phyloP scores from a whole-genome alignment of 2,888 invertebrate genomes.

The Dromius quadrimaculatus region DNA sequence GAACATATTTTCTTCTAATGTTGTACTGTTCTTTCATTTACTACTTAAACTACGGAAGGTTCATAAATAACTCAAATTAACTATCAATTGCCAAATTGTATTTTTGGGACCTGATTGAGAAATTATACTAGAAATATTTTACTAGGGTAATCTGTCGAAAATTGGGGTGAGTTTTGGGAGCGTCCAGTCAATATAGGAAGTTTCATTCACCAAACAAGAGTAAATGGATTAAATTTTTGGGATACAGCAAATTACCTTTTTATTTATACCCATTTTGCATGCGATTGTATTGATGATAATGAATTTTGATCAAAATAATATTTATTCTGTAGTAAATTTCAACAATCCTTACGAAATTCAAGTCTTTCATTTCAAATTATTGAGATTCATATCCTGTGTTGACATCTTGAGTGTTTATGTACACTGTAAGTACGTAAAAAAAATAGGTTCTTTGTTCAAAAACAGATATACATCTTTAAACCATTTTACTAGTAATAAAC shows the following conservation, averaged over 20 bases:
- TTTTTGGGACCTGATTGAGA: slow-evolving; percentile 12
- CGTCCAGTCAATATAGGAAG: slow-evolving; percentile 26
- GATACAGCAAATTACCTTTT: slow-evolving; percentile 15
- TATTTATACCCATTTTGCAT: slow-evolving; percentile 4
- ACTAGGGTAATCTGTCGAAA: background rate
- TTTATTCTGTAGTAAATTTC: no score
- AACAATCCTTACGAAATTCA: no score
- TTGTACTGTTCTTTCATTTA: slow-evolving; percentile 30
- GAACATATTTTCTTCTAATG: slow-evolving; percentile 31
- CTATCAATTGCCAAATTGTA: slow-evolving; percentile 23
- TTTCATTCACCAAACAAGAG: slow-evolving; percentile 13
- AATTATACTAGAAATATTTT: slow-evolving; percentile 29
- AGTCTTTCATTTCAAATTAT: no score
- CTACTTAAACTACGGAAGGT: background rate
- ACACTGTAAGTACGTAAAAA: no score
- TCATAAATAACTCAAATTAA: slow-evolving; percentile 43
- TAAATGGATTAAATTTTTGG: slow-evolving; percentile 31
- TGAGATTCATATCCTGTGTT: no score
- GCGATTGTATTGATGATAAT: no score
- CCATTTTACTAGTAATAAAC: slow-evolving; percentile 11
- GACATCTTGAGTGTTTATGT: no score
- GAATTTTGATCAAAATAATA: no score
- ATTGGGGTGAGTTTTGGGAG: slow-evolving; percentile 8
- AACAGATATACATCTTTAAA: slow-evolving; percentile 13
- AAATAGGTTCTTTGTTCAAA: no score